Conservation (phyloP, 2,113 vertebrate species). For the Pelmatolapia mariae region DNA sequence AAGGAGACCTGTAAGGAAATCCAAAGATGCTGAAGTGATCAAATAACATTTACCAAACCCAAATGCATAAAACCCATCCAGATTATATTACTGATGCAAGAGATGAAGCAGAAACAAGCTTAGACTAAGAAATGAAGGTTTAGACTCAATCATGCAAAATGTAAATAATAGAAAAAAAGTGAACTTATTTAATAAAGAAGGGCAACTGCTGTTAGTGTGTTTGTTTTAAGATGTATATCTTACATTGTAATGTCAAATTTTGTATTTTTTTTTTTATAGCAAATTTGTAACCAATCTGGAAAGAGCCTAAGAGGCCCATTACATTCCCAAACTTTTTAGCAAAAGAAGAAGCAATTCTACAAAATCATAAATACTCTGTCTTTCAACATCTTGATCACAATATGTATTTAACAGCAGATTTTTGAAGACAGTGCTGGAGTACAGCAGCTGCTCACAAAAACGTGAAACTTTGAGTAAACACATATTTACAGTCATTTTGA, state of each 20-base stretch:
- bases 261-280: not conserved
- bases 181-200: not conserved
- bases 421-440: not conserved
- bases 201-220: not conserved
- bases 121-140: not conserved
- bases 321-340: not conserved
- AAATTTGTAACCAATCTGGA: not conserved
- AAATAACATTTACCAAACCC: constrained; percentile 35
- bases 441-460: not conserved
- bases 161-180: not conserved
- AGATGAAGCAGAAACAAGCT: constrained; percentile 27
- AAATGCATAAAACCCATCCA: constrained; percentile 17
- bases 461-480: not conserved
- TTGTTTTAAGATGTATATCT: not conserved
- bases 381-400: not conserved
- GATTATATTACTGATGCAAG: constrained; percentile 8
- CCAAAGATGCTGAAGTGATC: constrained; percentile 1
- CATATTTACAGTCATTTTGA: not conserved
- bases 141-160: not conserved
- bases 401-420: not conserved
- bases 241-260: not conserved
- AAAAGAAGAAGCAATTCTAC: not conserved
- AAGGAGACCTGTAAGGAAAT: not conserved
- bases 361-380: not conserved
- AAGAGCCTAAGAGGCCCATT: not conserved